A percentile compares a stretch with the other conserved stretches of the same genome.
Evolutionary conservation across 2,888 invertebrate genomes (phyloP).

Genomic region (Drosophila anomalipes): DNA sequence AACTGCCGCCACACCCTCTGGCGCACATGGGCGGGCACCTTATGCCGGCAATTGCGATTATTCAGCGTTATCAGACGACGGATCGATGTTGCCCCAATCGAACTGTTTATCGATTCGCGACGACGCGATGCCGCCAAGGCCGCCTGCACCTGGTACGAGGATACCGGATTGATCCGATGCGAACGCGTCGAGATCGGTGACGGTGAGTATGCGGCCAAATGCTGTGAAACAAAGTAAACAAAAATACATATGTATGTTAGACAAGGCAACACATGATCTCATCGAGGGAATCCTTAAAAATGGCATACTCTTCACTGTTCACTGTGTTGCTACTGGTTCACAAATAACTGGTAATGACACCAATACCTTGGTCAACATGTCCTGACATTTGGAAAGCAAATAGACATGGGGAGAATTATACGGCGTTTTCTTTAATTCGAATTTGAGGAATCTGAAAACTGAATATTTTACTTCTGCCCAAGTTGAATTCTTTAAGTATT

Average conservation of each 20-base stretch:
- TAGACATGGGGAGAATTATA: background rate
- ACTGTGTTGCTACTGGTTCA: background rate
- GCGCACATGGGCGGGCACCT: slow-evolving; percentile 84
- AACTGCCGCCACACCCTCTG: slow-evolving; percentile 83
- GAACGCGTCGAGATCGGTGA: slow-evolving; percentile 88
- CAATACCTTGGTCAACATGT: background rate
- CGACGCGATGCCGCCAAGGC: slow-evolving; percentile 86
- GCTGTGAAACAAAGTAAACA: slow-evolving; percentile 75
- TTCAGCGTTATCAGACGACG: slow-evolving; percentile 89
- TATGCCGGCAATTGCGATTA: slow-evolving; percentile 85
- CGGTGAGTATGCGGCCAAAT: slow-evolving; percentile 87
- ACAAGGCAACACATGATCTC: background rate
- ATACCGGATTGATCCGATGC: slow-evolving; percentile 86
- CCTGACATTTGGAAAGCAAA: background rate
- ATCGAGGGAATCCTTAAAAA: background rate
- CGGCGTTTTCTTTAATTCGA: background rate
- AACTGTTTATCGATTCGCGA: slow-evolving; percentile 90
- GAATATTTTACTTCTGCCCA: background rate
- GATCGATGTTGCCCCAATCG: slow-evolving; percentile 92
- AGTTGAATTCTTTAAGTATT: background rate
- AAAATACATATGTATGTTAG: background rate
- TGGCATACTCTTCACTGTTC: background rate
- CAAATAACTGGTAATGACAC: background rate
- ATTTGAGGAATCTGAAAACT: background rate
- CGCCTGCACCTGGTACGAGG: slow-evolving; percentile 85